Evolutionary conservation across 1,140 invertebrate species (phyloP).

Genomic region (Pentalonia nigronervosa): DNA sequence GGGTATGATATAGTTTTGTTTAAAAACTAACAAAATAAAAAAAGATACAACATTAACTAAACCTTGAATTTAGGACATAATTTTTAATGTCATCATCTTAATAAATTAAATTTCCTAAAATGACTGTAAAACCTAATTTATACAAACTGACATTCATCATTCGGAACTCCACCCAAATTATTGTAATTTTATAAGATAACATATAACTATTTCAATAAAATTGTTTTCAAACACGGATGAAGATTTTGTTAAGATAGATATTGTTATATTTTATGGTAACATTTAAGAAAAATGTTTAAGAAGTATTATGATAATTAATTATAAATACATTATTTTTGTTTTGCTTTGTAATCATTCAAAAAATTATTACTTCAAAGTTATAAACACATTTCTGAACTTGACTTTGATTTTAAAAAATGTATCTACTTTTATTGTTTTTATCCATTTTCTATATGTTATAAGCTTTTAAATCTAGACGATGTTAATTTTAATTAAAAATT

Average conservation of each 20-base stretch:
- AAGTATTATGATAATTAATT: neutral
- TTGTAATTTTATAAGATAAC: neutral
- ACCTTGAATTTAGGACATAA: neutral
- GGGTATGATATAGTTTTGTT: neutral
- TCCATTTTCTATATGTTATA: neutral
- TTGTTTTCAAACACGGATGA: neutral
- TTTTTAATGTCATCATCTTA: slow-evolving; percentile 4
- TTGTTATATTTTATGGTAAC: neutral
- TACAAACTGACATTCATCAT: neutral
- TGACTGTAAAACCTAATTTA: neutral
- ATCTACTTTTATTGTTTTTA: neutral
- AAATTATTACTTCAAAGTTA: neutral
- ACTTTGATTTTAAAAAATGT: neutral
- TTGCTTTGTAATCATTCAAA: neutral
- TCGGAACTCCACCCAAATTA: neutral
- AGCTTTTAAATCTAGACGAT: neutral
- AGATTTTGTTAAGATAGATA: neutral
- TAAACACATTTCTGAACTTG: neutral
- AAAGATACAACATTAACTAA: neutral
- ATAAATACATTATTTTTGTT: neutral
- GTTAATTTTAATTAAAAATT: neutral
- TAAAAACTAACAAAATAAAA: neutral
- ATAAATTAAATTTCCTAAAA: neutral
- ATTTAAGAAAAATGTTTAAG: no score
- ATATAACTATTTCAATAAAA: neutral